Conservation (phyloP, 2,113 vertebrate genomes). For the Tauraco erythrolophus region DNA sequence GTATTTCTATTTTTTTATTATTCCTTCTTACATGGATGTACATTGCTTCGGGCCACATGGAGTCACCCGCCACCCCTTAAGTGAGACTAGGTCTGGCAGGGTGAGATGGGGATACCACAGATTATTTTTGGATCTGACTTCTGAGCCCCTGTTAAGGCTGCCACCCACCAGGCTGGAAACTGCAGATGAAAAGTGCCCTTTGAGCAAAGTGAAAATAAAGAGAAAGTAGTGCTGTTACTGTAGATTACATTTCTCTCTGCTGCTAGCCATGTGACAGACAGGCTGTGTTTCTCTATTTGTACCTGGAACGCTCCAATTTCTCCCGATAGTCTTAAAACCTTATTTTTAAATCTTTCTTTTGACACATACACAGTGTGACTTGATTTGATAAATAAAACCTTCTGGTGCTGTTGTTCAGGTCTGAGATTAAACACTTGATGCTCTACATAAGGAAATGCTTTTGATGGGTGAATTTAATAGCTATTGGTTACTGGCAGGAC, state of each 20-base stretch:
- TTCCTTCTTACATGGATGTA: background rate
- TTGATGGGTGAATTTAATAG: slow-evolving; percentile 5
- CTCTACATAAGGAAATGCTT: slow-evolving; percentile 19
- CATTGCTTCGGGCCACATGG: background rate
- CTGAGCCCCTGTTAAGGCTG: background rate
- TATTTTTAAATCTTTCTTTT: slow-evolving; percentile 65
- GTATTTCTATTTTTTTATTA: background rate
- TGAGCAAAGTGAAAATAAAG: slow-evolving; percentile 50
- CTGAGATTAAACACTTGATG: slow-evolving; percentile 52
- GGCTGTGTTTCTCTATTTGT: slow-evolving; percentile 62
- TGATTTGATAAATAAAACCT: slow-evolving; percentile 69
- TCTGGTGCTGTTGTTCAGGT: slow-evolving; percentile 30
- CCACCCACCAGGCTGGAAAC: background rate
- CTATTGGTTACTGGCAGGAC: background rate
- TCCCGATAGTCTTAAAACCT: slow-evolving; percentile 47
- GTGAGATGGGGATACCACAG: background rate
- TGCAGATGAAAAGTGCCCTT: slow-evolving; percentile 27
- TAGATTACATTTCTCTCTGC: slow-evolving; percentile 62
- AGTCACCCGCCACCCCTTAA: background rate
- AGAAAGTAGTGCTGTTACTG: slow-evolving; percentile 36
- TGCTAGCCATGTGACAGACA: slow-evolving; percentile 66
- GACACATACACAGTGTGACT: slow-evolving; percentile 53
- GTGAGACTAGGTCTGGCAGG: background rate
- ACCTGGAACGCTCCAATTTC: slow-evolving; percentile 62
- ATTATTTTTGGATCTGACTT: background rate